Evolutionary conservation across 2,888 invertebrate genomes (phyloP).

Genomic region (Cremastinae sp.): DNA sequence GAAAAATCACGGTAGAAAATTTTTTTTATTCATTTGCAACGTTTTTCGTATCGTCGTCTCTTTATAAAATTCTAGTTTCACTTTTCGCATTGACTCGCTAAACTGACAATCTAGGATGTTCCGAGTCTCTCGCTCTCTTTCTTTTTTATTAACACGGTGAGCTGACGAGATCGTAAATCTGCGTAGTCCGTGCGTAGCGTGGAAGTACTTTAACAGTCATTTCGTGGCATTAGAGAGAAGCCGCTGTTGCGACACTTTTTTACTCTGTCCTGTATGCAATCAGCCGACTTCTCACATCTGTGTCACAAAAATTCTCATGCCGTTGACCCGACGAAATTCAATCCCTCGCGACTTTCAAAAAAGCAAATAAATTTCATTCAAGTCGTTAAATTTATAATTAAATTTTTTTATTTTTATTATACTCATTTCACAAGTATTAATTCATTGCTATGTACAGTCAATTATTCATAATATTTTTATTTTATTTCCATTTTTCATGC

Average conservation of each 20-base stretch:
- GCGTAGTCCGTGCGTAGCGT: conserved; percentile 5
- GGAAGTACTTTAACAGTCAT: conserved; percentile 8
- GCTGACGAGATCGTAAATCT: conserved; percentile 7
- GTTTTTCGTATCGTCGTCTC: not conserved
- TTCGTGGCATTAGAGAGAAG: conserved; percentile 11
- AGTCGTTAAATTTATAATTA: too few species aligned
- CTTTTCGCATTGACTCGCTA: conserved; percentile 76
- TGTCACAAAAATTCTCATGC: conserved; percentile 62
- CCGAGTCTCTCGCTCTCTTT: not conserved
- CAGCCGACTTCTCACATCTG: conserved; percentile 48
- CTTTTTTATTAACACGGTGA: conserved; percentile 31
- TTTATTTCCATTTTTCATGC: too few species aligned
- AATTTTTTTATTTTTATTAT: too few species aligned
- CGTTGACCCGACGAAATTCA: conserved; percentile 43
- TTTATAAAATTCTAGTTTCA: conserved; percentile 71
- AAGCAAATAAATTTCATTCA: not conserved
- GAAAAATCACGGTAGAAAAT: too few species aligned
- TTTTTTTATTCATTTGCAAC: too few species aligned
- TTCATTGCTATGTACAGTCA: too few species aligned
- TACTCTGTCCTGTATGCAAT: conserved; percentile 66
- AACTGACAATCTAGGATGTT: conserved; percentile 63
- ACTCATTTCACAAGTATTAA: too few species aligned
- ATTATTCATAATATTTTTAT: too few species aligned
- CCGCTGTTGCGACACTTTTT: conserved; percentile 69
- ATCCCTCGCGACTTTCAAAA: conserved; percentile 2